phyloP scores from a whole-genome alignment of 2,888 invertebrate genomes.

The Drosophila prolongata region DNA sequence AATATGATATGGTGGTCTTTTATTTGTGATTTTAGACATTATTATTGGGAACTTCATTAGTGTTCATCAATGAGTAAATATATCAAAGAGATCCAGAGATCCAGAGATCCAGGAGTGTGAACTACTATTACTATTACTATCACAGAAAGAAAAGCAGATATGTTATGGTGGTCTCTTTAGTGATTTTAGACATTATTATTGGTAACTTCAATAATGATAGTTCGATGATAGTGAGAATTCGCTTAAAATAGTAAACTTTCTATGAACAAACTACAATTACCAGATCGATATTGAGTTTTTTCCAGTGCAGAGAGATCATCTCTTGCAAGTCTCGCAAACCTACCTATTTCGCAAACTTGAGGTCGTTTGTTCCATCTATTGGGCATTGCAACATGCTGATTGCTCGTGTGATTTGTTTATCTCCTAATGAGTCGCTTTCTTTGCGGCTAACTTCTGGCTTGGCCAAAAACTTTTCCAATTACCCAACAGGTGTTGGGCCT shows the following conservation, averaged over 20 bases:
- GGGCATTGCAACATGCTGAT: slow-evolving; percentile 29
- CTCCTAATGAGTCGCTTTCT: slow-evolving; percentile 24
- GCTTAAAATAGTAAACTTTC: too few species aligned
- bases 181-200: neutral
- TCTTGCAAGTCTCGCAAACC: neutral
- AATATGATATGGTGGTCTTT: neutral
- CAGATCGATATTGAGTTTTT: neutral
- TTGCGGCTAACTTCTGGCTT: slow-evolving; percentile 12
- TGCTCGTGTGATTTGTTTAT: slow-evolving; percentile 16
- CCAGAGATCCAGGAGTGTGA: slow-evolving; percentile 4
- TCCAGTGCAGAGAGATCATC: neutral
- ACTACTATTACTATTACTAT: neutral
- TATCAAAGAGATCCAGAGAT: too few species aligned
- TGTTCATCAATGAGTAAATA: too few species aligned
- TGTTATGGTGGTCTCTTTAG: neutral
- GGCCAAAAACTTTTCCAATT: slow-evolving; percentile 9
- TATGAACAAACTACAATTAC: too few species aligned
- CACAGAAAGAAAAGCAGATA: neutral
- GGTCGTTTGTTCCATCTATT: slow-evolving; percentile 33
- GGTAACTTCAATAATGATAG: neutral
- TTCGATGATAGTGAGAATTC: too few species aligned
- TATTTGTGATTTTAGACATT: neutral
- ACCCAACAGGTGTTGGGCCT: slow-evolving; percentile 10
- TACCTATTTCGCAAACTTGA: neutral
- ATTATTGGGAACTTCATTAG: too few species aligned